A percentile compares a stretch with the other conserved stretches of the same genome.
Evolutionary conservation across 1,140 invertebrate genomes (phyloP).

Genomic region (Bombus sylvicola): DNA sequence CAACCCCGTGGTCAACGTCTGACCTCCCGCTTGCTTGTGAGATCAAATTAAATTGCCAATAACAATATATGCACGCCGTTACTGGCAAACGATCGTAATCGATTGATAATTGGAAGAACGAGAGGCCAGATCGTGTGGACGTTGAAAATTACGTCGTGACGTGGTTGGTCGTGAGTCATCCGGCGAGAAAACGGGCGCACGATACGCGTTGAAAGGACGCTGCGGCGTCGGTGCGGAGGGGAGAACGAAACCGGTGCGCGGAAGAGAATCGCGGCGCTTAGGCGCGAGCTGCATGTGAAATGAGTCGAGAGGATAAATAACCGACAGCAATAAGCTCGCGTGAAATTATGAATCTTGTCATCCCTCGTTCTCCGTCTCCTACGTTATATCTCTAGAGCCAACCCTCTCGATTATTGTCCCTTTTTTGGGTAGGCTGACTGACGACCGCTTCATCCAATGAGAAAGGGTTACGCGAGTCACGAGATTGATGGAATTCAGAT

Average conservation of each 20-base stretch:
- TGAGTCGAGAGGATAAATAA: slow-evolving; percentile 74
- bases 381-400: slow-evolving; percentile 54
- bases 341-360: slow-evolving; percentile 76
- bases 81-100: slow-evolving; percentile 32
- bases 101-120: slow-evolving; percentile 52
- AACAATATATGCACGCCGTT: slow-evolving; percentile 20
- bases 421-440: slow-evolving; percentile 21
- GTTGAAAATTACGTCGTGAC: slow-evolving; percentile 43
- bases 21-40: not conserved
- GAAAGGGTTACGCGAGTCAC: not conserved
- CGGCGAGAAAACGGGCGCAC: slow-evolving; percentile 19
- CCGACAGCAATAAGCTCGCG: slow-evolving; percentile 75
- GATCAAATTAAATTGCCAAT: slow-evolving; percentile 31
- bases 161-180: slow-evolving; percentile 48
- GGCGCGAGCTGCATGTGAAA: slow-evolving; percentile 71
- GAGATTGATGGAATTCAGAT: slow-evolving; percentile 4
- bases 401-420: slow-evolving; percentile 67
- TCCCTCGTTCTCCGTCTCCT: slow-evolving; percentile 51
- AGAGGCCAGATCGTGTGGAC: not conserved
- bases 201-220: not conserved
- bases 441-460: not conserved
- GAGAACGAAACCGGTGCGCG: slow-evolving; percentile 45
- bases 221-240: not conserved
- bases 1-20: not conserved
- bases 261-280: slow-evolving; percentile 59